phyloP scores from a whole-genome alignment of 2,113 vertebrate species.

The Eurystomus gularis region DNA sequence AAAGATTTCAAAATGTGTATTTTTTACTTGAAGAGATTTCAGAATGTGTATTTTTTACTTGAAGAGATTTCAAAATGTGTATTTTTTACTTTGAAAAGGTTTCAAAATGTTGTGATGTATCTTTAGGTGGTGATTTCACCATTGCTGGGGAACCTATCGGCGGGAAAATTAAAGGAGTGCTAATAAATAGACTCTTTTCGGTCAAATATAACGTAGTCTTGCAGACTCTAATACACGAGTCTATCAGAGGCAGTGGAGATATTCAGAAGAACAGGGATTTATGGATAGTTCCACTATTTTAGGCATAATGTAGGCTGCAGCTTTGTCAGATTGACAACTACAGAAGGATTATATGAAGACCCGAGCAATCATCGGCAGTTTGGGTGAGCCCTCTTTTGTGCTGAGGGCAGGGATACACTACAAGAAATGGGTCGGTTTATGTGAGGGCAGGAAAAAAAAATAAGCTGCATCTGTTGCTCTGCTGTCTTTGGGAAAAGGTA shows the following conservation, averaged over 20 bases:
- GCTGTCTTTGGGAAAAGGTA: neutral
- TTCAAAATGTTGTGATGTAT: neutral
- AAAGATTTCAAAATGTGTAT: neutral
- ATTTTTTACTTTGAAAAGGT: neutral
- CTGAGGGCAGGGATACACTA: neutral
- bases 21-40: neutral
- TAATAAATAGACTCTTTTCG: neutral
- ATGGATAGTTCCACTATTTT: neutral
- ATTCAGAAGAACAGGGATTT: neutral
- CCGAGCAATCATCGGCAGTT: rapidly evolving
- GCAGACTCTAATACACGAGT: neutral
- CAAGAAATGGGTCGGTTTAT: neutral
- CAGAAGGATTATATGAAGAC: neutral
- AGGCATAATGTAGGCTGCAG: neutral
- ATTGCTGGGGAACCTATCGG: rapidly evolving
- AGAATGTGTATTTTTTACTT: neutral
- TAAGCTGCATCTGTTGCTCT: neutral
- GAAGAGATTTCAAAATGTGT: neutral
- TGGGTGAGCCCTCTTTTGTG: neutral
- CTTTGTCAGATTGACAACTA: neutral
- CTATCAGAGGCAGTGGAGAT: neutral
- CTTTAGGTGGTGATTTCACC: neutral
- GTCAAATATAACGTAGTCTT: neutral
- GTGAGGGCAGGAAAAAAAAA: neutral
- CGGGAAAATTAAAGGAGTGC: neutral